These are phyloP conservation scores for Tenthredo distinguenda DNA, from an alignment of 2,888 invertebrate genomes.

Conservation along the genomic window DNA sequence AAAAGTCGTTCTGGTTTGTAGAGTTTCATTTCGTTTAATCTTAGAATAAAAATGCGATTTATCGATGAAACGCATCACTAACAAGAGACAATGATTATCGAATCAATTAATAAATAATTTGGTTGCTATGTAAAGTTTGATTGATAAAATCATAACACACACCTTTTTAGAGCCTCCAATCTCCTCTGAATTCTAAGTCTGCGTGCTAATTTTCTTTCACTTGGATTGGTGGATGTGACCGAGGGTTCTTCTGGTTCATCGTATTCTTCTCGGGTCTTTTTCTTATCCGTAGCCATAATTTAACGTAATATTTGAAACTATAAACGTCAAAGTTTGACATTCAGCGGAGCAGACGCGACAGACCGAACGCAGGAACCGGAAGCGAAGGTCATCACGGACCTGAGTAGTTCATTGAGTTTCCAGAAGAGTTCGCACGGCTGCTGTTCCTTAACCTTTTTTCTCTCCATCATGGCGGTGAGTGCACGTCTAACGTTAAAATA, in stretches of 20 bases:
- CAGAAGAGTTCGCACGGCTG: background rate
- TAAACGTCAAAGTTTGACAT: slow-evolving; percentile 37
- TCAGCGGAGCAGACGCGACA: background rate
- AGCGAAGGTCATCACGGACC: background rate
- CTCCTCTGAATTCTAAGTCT: slow-evolving; percentile 84
- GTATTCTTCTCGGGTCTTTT: slow-evolving; percentile 68
- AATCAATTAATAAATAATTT: slow-evolving; percentile 29
- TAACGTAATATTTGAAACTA: background rate
- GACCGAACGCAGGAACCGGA: slow-evolving; percentile 47
- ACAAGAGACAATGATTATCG: background rate
- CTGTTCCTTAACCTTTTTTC: slow-evolving; percentile 56
- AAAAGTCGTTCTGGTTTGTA: background rate
- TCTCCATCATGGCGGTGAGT: slow-evolving; percentile 72
- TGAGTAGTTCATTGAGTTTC: background rate
- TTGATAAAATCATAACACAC: slow-evolving; percentile 48
- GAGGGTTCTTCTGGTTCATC: slow-evolving; percentile 81
- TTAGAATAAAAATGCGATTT: background rate
- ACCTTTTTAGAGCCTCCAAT: slow-evolving; percentile 81
- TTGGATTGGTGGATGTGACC: slow-evolving; percentile 83
- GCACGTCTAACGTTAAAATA: slow-evolving; percentile 58
- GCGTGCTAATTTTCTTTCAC: slow-evolving; percentile 86
- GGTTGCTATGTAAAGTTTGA: slow-evolving; percentile 36
- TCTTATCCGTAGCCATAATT: slow-evolving; percentile 30
- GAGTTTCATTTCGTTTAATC: background rate
- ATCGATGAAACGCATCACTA: background rate